These are phyloP conservation scores for Clarias pachynema DNA, from an alignment of 2,797 vertebrate genomes.

Conservation along the genomic window DNA sequence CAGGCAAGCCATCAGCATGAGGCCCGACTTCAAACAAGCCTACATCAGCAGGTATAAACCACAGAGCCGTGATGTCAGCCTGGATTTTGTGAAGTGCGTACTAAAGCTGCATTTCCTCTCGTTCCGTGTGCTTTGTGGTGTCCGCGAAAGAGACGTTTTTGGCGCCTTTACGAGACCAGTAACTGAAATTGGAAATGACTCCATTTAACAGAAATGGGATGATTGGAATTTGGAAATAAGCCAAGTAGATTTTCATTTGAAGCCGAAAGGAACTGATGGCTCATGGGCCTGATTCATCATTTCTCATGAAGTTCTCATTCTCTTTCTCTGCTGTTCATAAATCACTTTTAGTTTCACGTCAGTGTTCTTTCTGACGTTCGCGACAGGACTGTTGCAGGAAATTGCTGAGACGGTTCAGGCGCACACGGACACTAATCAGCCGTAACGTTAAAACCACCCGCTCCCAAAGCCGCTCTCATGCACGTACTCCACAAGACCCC, in stretches of 20 bases:
- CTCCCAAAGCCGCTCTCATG: too few species aligned
- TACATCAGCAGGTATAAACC: conserved; percentile 90
- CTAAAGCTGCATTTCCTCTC: neutral
- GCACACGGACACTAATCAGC: too few species aligned
- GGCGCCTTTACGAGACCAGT: neutral
- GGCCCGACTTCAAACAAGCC: conserved; percentile 97
- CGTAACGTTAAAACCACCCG: too few species aligned
- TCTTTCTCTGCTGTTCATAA: neutral
- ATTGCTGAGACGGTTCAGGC: too few species aligned
- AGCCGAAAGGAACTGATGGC: too few species aligned
- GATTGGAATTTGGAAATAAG: neutral
- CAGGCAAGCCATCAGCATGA: conserved; percentile 98
- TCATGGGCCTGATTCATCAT: neutral
- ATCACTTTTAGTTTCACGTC: neutral
- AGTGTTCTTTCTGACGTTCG: neutral
- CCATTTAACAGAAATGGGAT: neutral
- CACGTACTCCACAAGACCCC: too few species aligned
- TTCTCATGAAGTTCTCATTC: neutral
- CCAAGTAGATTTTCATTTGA: neutral
- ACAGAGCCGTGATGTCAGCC: neutral
- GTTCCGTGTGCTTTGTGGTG: neutral
- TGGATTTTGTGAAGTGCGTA: too few species aligned
- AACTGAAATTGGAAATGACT: neutral
- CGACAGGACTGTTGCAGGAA: neutral
- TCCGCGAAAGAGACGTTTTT: neutral